A percentile compares a stretch with the other conserved stretches of the same genome.
Conservation (phyloP, 2,888 invertebrate genomes). For the Cephus pygmeus region DNA sequence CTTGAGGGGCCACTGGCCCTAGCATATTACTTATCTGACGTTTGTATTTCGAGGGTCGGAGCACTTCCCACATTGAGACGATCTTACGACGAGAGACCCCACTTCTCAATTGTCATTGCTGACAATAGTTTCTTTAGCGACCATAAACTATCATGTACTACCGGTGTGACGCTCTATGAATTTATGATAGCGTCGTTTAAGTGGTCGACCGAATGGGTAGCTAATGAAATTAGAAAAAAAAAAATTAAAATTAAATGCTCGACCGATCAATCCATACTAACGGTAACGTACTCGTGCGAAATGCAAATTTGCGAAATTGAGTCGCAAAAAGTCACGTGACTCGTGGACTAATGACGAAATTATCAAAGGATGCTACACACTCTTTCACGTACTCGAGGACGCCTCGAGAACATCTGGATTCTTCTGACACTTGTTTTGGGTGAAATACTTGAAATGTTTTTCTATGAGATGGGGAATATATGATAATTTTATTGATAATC, state of each 20-base stretch:
- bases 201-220: background rate
- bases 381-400: background rate
- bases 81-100: background rate
- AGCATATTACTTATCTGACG: constrained; percentile 17
- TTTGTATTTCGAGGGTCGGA: constrained; percentile 14
- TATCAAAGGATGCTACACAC: background rate
- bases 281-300: background rate
- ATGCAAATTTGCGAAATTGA: background rate
- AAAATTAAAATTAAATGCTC: background rate
- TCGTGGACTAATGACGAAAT: background rate
- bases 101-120: background rate
- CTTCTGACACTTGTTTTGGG: background rate
- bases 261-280: background rate
- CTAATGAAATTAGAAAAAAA: background rate
- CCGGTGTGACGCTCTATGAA: background rate
- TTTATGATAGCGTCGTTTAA: background rate
- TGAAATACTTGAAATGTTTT: background rate
- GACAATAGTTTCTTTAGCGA: background rate
- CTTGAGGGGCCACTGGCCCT: constrained; percentile 47
- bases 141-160: background rate
- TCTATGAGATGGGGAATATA: background rate
- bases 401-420: background rate
- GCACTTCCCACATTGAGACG: constrained; percentile 11
- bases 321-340: background rate
- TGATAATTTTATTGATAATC: background rate